phyloP scores from a whole-genome alignment of 2,888 invertebrate species.

The Eudasyphora cyanicolor region DNA sequence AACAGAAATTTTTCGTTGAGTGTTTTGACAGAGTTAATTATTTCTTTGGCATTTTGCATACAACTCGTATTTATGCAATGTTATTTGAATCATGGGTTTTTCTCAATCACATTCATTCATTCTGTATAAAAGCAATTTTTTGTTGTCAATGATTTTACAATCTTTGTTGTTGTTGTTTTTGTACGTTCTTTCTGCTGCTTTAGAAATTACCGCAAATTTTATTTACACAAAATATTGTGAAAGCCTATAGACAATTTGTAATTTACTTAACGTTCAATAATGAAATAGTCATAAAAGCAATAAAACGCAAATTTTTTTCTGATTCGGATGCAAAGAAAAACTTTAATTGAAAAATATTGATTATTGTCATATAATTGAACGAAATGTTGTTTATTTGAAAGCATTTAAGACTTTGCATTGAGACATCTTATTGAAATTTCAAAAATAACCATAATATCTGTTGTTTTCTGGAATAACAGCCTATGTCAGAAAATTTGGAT shows the following conservation, averaged over 20 bases:
- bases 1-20: not conserved
- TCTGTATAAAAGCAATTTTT: not conserved
- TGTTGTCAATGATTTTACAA: not conserved
- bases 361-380: not conserved
- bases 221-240: slow-evolving; percentile 17
- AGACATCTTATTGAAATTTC: too few relatives aligned
- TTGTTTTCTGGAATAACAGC: too few relatives aligned
- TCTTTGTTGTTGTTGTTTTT: not conserved
- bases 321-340: not conserved
- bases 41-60: not conserved
- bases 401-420: too few relatives aligned
- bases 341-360: not conserved
- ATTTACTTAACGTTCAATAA: not conserved
- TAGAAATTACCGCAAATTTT: not conserved
- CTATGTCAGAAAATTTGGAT: too few relatives aligned
- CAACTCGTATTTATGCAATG: not conserved
- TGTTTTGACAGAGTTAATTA: not conserved
- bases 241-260: not conserved
- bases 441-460: too few relatives aligned
- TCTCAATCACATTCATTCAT: not conserved
- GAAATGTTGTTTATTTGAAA: not conserved
- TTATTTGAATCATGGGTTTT: not conserved
- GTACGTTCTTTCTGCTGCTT: not conserved
- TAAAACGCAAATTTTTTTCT: not conserved
- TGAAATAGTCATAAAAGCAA: not conserved